Evolutionary conservation across 2,888 invertebrate species (phyloP), one percentile per base, ranked within the genome.

Genomic region (Caenorhabditis sp.): DNA sequence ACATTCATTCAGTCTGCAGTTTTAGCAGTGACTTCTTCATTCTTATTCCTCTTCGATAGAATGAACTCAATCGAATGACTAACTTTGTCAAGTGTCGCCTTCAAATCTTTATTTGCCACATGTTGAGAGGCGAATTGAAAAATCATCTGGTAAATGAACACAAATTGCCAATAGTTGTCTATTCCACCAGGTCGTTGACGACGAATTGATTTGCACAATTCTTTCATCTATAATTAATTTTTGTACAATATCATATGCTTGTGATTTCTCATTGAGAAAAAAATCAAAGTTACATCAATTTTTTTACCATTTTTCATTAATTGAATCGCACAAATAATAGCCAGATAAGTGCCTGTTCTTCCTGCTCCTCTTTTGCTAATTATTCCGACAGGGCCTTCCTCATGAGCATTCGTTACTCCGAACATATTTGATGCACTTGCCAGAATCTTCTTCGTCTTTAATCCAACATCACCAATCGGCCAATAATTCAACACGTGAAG

Each of bases 341-440:
- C 58, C 25, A 58, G 8, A 58, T 27, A 58, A n/a, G 58, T 58
- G 12, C 58, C 58, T 7, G 58, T 12, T 58, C 58, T 31, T 36
- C 58, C 58, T 3, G 58, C 58, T 58, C 58, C 58, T n/a, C 38
- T n/a, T 27, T 58, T 58, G 14, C 58, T 58, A 17, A 58, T 27
- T 21, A 58, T 58, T 5, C 36, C 31, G 36, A 58, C 27, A 5
- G 58, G 58, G 36, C 36, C 36, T 20, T 7, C 23, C 21, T 58
- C 58, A 23, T 58, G 36, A 36, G 58, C 25, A 38, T 58, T 38
- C n/a, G 12, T 14, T 21, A 4, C 23, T 7, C 58, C 58, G 8
- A 58, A 23, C 14, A 23, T n/a, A 38, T 38, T 36, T 8, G 31
- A 17, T 36, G 58, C 58, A 12, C 27, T 58, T 7, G 7, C 17